Conservation (phyloP, 2,888 invertebrate genomes). For the Pyrrhia umbra region DNA sequence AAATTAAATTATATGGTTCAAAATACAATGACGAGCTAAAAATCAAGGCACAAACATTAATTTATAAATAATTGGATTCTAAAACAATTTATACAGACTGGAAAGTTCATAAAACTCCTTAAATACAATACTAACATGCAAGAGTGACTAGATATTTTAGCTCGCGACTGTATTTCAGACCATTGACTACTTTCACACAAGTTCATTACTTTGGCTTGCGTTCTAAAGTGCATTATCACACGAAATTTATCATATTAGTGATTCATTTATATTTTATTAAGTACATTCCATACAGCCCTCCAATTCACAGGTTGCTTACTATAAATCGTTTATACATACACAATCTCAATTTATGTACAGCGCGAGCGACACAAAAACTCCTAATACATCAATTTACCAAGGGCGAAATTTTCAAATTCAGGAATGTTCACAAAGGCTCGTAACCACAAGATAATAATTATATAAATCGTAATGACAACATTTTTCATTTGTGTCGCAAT, state of each 20-base stretch:
- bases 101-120: slow-evolving; percentile 57
- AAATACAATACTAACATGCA: slow-evolving; percentile 50
- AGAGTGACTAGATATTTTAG: slow-evolving; percentile 59
- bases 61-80: slow-evolving; percentile 57
- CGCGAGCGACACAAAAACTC: slow-evolving; percentile 59
- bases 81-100: slow-evolving; percentile 62
- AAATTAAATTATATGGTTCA: slow-evolving; percentile 61
- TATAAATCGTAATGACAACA: slow-evolving; percentile 45
- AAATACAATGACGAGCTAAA: slow-evolving; percentile 62
- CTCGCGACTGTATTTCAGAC: slow-evolving; percentile 59
- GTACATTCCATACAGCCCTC: slow-evolving; percentile 82
- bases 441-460: slow-evolving; percentile 53
- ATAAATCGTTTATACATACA: slow-evolving; percentile 68
- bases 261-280: slow-evolving; percentile 74
- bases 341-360: slow-evolving; percentile 74
- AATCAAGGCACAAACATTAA: slow-evolving; percentile 56
- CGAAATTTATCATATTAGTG: slow-evolving; percentile 72
- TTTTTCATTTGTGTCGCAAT: slow-evolving; percentile 54
- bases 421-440: slow-evolving; percentile 61
- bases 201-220: slow-evolving; percentile 35
- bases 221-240: slow-evolving; percentile 78
- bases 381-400: slow-evolving; percentile 58
- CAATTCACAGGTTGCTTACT: slow-evolving; percentile 66
- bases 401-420: slow-evolving; percentile 55
- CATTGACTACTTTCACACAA: slow-evolving; percentile 59